These are phyloP conservation scores for Nasonia giraulti DNA, from an alignment of 1,140 invertebrate species.

Conservation along the genomic window DNA sequence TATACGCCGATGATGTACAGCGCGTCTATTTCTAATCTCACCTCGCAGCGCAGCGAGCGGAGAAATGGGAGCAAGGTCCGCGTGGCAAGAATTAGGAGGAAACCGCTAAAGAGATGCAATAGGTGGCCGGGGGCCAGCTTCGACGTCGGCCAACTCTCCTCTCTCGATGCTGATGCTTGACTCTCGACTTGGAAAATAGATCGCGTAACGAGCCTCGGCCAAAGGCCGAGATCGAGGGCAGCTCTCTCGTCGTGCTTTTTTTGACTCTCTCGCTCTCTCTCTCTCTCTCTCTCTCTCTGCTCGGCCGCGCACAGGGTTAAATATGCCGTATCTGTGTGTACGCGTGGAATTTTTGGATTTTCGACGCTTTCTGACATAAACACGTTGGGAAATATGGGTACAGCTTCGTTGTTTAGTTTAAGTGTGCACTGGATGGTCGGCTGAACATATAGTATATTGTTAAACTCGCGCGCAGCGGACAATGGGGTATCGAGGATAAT, in stretches of 20 bases:
- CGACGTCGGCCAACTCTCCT: slow-evolving; percentile 64
- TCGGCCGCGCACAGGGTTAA: slow-evolving; percentile 16
- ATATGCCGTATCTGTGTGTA: not conserved
- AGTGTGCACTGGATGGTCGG: not conserved
- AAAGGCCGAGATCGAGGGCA: slow-evolving; percentile 35
- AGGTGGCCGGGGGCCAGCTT: slow-evolving; percentile 67
- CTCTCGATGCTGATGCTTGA: slow-evolving; percentile 51
- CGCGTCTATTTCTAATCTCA: slow-evolving; percentile 69
- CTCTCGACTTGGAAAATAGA: slow-evolving; percentile 69
- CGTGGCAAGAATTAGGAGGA: slow-evolving; percentile 69
- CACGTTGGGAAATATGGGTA: not conserved
- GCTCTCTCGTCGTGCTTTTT: slow-evolving; percentile 6
- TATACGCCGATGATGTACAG: slow-evolving; percentile 37
- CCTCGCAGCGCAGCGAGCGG: slow-evolving; percentile 56
- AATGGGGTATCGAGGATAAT: slow-evolving; percentile 34
- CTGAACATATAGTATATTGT: slow-evolving; percentile 10
- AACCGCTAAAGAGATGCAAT: slow-evolving; percentile 70
- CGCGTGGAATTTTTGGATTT: not conserved
- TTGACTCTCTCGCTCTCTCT: not conserved
- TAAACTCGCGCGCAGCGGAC: not conserved
- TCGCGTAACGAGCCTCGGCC: slow-evolving; percentile 48
- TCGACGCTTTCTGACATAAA: not conserved
- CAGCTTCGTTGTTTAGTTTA: too few species aligned
- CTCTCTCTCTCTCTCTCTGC: not conserved
- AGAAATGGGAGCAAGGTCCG: slow-evolving; percentile 75